Evolutionary conservation across 2,113 vertebrate genomes (phyloP), one percentile per base, ranked within the genome.

Genomic region (Alaudala cheleensis): DNA sequence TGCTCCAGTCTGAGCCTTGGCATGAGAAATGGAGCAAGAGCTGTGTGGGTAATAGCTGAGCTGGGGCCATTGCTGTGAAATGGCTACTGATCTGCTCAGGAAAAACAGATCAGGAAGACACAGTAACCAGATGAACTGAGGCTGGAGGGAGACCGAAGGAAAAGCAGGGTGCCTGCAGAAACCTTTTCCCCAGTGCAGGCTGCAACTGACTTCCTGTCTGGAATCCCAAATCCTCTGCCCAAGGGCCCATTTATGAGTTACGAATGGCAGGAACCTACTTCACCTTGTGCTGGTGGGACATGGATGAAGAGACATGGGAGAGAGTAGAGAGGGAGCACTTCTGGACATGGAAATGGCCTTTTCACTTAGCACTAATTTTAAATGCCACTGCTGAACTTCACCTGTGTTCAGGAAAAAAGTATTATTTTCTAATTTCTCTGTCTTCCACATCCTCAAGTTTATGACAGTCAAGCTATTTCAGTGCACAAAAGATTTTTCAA

Each of bases 1-100:
- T 7, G 2, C n/a, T 47, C 49, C 20, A 7, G 13, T 22, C 69
- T 39, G 51, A 61, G 62, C 45, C 33, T 51, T 56, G 53, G 28
- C n/a, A 49, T 0, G 0, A 39, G 18, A 5, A 81, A 39, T 0
- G 4, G 47, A 62, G 16, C 18, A 37, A 42, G 19, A 42, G 37
- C 25, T 20, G 6, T 23, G 16, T 5, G 24, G 10, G 20, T 0
- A 5, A 34, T 2, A 11, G 29, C 42, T 33, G 18, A 25, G 64
- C 42, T 39, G 66, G 28, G 24, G 15, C 33, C 50, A 45, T 5
- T 44, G 39, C 50, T 74, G 34, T 19, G 21, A 60, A 77, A 91
- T 0, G 1, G 20, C 42, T 67, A 61, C 51, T 76, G 47, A n/a
- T 25, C 54, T 67, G 33, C 64, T 20, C 1, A 1, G 9, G 26